These are phyloP conservation scores for Brachyopa scutellaris DNA, from an alignment of 2,888 invertebrate genomes.

Conservation along the genomic window DNA sequence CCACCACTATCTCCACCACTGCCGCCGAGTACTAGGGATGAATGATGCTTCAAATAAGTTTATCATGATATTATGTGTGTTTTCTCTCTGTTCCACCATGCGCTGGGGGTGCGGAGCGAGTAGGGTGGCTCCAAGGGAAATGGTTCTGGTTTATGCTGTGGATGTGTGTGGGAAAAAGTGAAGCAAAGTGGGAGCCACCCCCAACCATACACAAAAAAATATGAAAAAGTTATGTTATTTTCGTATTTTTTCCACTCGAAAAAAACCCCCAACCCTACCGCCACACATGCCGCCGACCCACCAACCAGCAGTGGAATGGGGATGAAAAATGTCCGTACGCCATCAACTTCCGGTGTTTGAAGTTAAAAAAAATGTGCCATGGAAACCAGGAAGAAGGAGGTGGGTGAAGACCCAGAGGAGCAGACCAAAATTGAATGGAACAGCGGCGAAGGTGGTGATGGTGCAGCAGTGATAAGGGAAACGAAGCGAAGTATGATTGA, in stretches of 20 bases:
- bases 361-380: constrained; percentile 49
- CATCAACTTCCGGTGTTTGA: constrained; percentile 69
- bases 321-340: constrained; percentile 61
- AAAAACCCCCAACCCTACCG: background rate
- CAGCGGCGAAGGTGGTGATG: constrained; percentile 14
- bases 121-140: constrained; percentile 22
- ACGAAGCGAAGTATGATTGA: constrained; percentile 67
- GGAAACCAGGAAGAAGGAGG: constrained; percentile 4
- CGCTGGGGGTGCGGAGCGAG: background rate
- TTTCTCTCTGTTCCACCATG: constrained; percentile 2
- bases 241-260: constrained; percentile 40
- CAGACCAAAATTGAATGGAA: constrained; percentile 59
- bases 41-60: constrained; percentile 72
- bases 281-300: background rate
- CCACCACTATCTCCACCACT: constrained; percentile 12
- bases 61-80: constrained; percentile 72
- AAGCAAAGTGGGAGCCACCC: background rate
- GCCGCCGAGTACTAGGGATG: constrained; percentile 48
- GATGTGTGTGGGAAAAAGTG: constrained; percentile 66
- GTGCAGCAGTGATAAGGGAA: constrained; percentile 64
- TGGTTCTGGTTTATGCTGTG: constrained; percentile 64
- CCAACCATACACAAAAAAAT: constrained; percentile 14
- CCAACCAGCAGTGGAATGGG: constrained; percentile 2
- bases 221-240: constrained; percentile 67
- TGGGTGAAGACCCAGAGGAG: constrained; percentile 6